Conservation (phyloP, 2,113 vertebrate species). For the Pristiophorus japonicus region DNA sequence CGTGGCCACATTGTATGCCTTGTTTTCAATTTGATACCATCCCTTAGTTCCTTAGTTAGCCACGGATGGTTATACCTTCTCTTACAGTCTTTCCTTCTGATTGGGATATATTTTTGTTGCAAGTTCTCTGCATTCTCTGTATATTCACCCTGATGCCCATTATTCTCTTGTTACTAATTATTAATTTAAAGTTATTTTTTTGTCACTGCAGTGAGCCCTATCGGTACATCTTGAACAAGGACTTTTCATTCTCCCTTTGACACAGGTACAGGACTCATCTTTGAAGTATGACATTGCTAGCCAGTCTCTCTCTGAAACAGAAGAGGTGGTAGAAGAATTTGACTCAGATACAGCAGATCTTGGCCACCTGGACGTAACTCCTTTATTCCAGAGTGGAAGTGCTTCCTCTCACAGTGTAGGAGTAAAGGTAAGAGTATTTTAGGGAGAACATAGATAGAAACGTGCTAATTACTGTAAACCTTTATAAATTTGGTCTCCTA, state of each 20-base stretch:
- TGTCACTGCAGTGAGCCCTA: background rate
- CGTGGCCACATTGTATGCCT: too few species aligned
- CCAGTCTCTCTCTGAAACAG: conserved; percentile 17
- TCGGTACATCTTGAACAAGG: background rate
- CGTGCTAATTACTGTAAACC: background rate
- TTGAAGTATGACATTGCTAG: conserved; percentile 45
- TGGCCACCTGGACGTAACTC: background rate
- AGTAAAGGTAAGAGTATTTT: conserved; percentile 11
- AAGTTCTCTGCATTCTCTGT: too few species aligned
- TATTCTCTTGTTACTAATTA: background rate
- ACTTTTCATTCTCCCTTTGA: background rate
- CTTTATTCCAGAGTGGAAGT: background rate
- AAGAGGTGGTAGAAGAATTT: conserved; percentile 42
- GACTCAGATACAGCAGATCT: background rate
- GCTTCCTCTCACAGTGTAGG: background rate
- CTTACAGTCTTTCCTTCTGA: too few species aligned
- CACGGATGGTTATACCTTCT: too few species aligned
- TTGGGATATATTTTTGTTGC: too few species aligned
- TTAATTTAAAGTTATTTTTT: background rate
- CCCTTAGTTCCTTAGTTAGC: too few species aligned
- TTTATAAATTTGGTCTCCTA: too few species aligned
- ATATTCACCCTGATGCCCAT: background rate
- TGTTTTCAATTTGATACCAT: too few species aligned
- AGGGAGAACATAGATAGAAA: background rate
- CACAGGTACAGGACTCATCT: conserved; percentile 47